Base-by-base conservation (phyloP, 2,797 vertebrate genomes). In the Macrochelys suwanniensis region DNA sequence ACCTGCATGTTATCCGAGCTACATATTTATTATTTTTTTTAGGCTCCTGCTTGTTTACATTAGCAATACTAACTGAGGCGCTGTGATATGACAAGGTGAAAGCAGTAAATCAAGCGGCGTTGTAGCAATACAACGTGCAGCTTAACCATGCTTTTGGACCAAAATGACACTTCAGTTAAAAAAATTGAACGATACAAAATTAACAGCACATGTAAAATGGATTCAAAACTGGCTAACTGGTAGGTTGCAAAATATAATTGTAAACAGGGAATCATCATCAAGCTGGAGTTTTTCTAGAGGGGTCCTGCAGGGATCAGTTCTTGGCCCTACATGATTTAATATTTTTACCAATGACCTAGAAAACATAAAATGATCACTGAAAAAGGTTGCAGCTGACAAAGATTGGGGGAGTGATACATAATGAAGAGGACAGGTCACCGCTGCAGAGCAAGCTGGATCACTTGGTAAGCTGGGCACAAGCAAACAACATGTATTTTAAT, bases 41-140 rank as follows among this genome's bases (percentile, higher is more conserved):
- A 85, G 71, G 0, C 85, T 91, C 68, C 85, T 37, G 59, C 9
- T 76, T 93, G 92, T 90, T 92, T 79, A 57, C n/a, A 83, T 84
- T 79, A 50, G 87, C 5, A 61, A 76, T 0, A 1, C 78, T 89
- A 88, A 68, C 80, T 54, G 90, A 89, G 74, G 42, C 71, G 31
- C 80, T 0, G 19, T 88, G 71, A 82, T 37, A 65, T 0, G 0
- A 19, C 17, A 37, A 25, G 37, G 33, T 21, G 68, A 37, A 71
- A 42, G 10, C 33, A 71, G 37, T 42, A 71, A 42, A 42, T 71
- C 68, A 71, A 42, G 68, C 6, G 8, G 37, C 21, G 21, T 17
- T 10, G n/a, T 25, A 71, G 19, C n/a, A 37, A 42, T 71, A 71
- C 5, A 12, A 37, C 21, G 12, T 42, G 37, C n/a, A 9, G 19